Conservation (phyloP, 2,113 vertebrate species). For the Callipepla californica region DNA sequence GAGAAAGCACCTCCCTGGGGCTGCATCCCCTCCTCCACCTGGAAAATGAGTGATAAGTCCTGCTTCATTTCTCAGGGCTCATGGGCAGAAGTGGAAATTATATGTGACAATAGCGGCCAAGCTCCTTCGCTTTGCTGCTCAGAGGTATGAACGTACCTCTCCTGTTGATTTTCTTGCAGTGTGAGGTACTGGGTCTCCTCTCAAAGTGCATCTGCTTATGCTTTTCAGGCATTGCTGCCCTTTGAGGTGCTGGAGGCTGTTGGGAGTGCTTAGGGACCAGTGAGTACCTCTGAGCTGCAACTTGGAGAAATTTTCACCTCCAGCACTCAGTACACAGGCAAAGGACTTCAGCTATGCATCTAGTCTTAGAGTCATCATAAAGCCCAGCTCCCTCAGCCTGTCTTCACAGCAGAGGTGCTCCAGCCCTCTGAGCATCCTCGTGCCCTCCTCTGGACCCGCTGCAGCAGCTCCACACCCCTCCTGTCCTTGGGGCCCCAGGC, state of each 20-base stretch:
- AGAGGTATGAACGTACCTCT: neutral
- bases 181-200: neutral
- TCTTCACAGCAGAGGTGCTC: too few species aligned
- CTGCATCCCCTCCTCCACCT: neutral
- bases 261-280: neutral
- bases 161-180: neutral
- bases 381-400: too few species aligned
- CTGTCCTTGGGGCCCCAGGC: too few species aligned
- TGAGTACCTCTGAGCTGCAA: neutral
- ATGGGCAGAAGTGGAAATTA: neutral
- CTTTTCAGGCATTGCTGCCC: neutral
- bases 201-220: neutral
- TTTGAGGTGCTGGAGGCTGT: neutral
- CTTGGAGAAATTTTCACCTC: neutral
- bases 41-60: neutral
- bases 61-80: fast-evolving
- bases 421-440: too few species aligned
- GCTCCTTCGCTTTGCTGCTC: neutral
- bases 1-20: neutral
- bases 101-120: neutral
- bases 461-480: too few species aligned
- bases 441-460: too few species aligned
- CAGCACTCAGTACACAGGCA: neutral
- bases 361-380: neutral
- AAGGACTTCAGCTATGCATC: neutral